These are phyloP conservation scores for Desoria tigrina DNA, from an alignment of 2,888 invertebrate genomes.

Conservation along the genomic window DNA sequence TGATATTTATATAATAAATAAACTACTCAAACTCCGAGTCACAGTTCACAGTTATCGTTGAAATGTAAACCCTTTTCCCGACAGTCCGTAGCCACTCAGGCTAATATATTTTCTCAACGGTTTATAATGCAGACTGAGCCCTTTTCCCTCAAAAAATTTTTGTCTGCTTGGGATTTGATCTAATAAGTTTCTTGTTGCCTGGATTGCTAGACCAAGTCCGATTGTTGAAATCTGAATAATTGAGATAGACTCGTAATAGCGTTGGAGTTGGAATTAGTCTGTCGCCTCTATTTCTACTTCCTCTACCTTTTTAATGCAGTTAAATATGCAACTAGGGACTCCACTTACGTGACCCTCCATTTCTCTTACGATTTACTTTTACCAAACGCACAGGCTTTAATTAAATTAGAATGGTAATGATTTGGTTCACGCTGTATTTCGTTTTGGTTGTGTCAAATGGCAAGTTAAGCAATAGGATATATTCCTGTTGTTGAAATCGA, in stretches of 20 bases:
- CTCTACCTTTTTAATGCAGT: constrained; percentile 16
- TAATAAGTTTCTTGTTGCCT: constrained; percentile 3
- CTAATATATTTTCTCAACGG: no score
- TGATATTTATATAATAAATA: no score
- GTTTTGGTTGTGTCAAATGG: no score
- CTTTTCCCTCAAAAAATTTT: no score
- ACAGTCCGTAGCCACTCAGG: no score
- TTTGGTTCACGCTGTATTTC: no score
- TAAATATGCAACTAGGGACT: constrained; percentile 18
- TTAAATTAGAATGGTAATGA: constrained; percentile 41
- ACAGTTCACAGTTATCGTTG: no score
- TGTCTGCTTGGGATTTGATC: background rate
- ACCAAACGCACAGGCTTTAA: constrained; percentile 23
- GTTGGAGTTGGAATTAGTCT: constrained; percentile 26
- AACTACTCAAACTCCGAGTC: no score
- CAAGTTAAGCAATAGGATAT: no score
- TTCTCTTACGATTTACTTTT: constrained; percentile 23
- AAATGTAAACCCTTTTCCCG: no score
- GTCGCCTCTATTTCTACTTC: constrained; percentile 22
- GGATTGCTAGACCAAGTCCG: constrained; percentile 1
- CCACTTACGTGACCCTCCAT: constrained; percentile 37
- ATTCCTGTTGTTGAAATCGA: no score
- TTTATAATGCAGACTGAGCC: no score
- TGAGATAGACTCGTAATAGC: constrained; percentile 1
- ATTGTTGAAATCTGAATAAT: background rate